Conservation (phyloP, 2,797 vertebrate species). For the Cyprinodon diabolis region DNA sequence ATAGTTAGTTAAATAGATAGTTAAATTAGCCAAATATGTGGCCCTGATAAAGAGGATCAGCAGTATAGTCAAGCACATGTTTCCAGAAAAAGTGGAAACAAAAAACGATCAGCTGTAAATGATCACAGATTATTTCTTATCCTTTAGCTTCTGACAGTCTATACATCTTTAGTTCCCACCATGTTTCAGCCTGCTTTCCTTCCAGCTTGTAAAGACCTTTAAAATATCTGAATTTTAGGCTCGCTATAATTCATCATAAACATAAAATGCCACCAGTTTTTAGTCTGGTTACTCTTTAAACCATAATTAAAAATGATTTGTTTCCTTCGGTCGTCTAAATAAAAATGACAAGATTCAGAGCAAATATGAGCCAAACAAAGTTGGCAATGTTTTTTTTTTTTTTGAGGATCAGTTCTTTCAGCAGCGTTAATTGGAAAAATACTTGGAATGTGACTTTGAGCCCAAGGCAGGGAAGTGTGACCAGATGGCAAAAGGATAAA, state of each 20-base stretch:
- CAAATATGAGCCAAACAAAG: neutral
- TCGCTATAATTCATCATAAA: conserved; percentile 52
- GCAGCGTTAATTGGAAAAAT: conserved; percentile 30
- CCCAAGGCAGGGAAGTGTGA: conserved; percentile 40
- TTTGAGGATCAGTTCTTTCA: neutral
- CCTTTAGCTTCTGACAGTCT: conserved; percentile 56
- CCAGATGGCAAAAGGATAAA: conserved; percentile 74
- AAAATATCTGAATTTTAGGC: conserved; percentile 47
- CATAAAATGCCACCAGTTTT: conserved; percentile 50
- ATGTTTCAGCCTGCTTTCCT: conserved; percentile 38
- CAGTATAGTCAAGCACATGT: conserved; percentile 19
- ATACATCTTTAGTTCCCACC: conserved; percentile 65
- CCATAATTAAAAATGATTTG: conserved; percentile 7
- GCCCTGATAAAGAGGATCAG: conserved; percentile 24
- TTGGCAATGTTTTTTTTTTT: neutral
- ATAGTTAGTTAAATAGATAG: conserved; percentile 43
- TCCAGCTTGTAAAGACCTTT: conserved; percentile 56
- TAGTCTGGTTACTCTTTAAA: conserved; percentile 49
- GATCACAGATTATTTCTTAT: conserved; percentile 66
- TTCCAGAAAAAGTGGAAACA: conserved; percentile 65
- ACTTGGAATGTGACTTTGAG: conserved; percentile 56
- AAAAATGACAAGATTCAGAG: neutral
- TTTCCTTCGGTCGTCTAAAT: neutral
- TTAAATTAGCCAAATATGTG: conserved; percentile 66
- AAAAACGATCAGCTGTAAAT: conserved; percentile 67